Percentiles rank a stretch among this genome's conserved stretches.
Evolutionary conservation across 2,888 invertebrate genomes (phyloP).

Genomic region (Temnothorax rugatulus): DNA sequence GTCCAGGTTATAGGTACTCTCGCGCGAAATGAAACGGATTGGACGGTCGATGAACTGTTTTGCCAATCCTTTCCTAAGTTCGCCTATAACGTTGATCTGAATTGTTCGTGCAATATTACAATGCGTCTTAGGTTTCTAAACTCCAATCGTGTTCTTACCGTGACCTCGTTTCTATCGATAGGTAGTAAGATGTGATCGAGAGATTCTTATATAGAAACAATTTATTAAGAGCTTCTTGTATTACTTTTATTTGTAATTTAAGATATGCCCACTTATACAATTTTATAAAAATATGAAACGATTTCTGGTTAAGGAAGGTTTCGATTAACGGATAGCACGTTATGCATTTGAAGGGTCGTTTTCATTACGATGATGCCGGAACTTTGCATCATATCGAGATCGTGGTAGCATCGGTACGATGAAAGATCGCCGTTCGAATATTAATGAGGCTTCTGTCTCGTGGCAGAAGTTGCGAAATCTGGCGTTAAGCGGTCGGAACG

Average conservation of each 20-base stretch:
- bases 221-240: slow-evolving; percentile 16
- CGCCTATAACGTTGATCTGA: neutral
- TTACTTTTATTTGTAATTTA: neutral
- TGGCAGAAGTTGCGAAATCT: slow-evolving; percentile 71
- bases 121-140: neutral
- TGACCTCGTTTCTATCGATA: neutral
- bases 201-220: neutral
- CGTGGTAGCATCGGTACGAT: slow-evolving; percentile 46
- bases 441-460: slow-evolving; percentile 68
- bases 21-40: slow-evolving; percentile 58
- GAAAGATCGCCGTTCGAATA: slow-evolving; percentile 72
- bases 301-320: neutral
- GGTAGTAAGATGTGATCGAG: neutral
- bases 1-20: slow-evolving; percentile 64
- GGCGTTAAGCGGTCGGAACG: slow-evolving; percentile 70
- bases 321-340: slow-evolving; percentile 24
- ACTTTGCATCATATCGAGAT: slow-evolving; percentile 34
- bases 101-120: slow-evolving; percentile 19
- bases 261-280: neutral
- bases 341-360: slow-evolving; percentile 32
- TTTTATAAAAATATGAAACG: neutral
- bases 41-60: slow-evolving; percentile 58
- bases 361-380: slow-evolving; percentile 17
- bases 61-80: slow-evolving; percentile 17
- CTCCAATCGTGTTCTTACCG: neutral